Conservation (phyloP, 2,888 invertebrate genomes). For the Sarcophaga variegata region DNA sequence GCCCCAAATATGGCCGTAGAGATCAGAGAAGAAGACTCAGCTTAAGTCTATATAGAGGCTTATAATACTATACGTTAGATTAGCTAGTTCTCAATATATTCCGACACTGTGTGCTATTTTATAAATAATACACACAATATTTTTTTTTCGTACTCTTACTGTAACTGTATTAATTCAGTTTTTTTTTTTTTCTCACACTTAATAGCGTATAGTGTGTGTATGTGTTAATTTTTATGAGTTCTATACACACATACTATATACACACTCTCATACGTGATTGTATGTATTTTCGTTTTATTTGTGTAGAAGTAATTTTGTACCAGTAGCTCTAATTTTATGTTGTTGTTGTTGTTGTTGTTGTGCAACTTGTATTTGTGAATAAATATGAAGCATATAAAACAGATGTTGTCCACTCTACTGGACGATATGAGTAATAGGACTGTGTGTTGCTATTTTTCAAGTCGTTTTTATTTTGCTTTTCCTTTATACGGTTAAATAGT, state of each 20-base stretch:
- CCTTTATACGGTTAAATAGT: not conserved
- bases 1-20: no score
- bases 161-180: constrained; percentile 35
- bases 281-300: not conserved
- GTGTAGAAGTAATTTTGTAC: constrained; percentile 15
- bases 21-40: no score
- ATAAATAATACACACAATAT: not conserved
- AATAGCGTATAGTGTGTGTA: no score
- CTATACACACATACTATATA: not conserved
- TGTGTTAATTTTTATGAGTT: no score
- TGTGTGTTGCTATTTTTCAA: not conserved
- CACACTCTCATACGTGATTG: not conserved
- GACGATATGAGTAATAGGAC: not conserved
- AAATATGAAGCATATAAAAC: constrained; percentile 51
- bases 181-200: not conserved
- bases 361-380: constrained; percentile 53
- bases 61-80: no score
- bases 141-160: not conserved
- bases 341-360: not conserved
- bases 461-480: constrained; percentile 17
- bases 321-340: constrained; percentile 44
- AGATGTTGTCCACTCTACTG: constrained; percentile 59
- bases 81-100: no score
- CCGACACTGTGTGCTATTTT: no score
- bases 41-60: no score